These are phyloP conservation scores for Numenius phaeopus DNA, from an alignment of 2,797 vertebrate species.

Conservation along the genomic window DNA sequence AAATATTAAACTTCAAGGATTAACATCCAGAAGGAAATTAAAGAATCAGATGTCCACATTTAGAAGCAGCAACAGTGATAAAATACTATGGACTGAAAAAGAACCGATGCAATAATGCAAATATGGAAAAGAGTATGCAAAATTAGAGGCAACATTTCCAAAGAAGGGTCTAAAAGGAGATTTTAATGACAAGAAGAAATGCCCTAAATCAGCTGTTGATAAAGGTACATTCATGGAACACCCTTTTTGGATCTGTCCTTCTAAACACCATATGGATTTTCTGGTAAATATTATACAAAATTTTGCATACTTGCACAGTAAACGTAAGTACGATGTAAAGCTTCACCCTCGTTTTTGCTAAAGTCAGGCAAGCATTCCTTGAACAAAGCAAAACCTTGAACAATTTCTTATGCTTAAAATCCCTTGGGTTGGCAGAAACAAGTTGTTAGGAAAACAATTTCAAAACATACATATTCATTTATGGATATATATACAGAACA, in stretches of 20 bases:
- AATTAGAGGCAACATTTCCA: not conserved
- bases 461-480: slow-evolving; percentile 48
- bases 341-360: not conserved
- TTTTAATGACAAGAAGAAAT: not conserved
- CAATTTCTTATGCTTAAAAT: slow-evolving; percentile 15
- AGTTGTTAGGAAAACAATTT: slow-evolving; percentile 36
- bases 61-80: not conserved
- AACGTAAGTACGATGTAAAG: not conserved
- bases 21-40: not conserved
- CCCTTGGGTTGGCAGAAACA: slow-evolving; percentile 7
- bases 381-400: not conserved
- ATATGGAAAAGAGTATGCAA: not conserved
- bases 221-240: fast-evolving
- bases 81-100: not conserved
- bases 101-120: not conserved
- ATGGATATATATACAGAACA: slow-evolving; percentile 7
- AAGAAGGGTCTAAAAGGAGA: not conserved
- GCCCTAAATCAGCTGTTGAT: not conserved
- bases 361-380: not conserved
- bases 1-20: not conserved
- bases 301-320: not conserved
- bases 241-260: fast-evolving
- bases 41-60: not conserved
- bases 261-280: not conserved
- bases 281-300: not conserved